Percentiles rank a stretch among this genome's conserved stretches.
These are phyloP conservation scores for Montipora sp. DNA, from an alignment of 64 coral and sea anemone genomes.

Conservation along the genomic window DNA sequence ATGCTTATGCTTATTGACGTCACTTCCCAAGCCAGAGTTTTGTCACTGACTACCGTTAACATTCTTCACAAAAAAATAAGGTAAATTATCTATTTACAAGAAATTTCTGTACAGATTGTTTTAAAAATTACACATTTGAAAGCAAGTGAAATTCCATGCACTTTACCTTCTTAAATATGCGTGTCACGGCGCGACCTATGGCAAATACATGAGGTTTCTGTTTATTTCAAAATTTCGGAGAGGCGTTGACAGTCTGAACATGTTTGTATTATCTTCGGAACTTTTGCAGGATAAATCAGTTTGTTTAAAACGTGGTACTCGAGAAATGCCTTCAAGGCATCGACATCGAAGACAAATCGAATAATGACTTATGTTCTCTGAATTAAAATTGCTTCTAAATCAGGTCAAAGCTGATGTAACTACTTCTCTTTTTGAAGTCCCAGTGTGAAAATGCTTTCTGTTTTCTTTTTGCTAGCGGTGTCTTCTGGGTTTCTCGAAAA, in stretches of 20 bases:
- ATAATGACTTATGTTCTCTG: neutral
- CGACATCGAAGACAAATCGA: neutral
- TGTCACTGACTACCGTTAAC: too few species aligned
- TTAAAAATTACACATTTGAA: neutral
- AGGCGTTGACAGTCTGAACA: too few species aligned
- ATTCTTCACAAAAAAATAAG: too few species aligned
- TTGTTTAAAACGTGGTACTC: neutral
- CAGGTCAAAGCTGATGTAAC: constrained; percentile 91
- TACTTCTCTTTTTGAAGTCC: constrained; percentile 88
- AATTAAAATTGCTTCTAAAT: constrained; percentile 11
- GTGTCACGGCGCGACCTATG: too few species aligned
- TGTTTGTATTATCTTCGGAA: too few species aligned
- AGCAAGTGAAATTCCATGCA: neutral
- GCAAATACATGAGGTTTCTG: too few species aligned
- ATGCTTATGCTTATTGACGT: too few species aligned
- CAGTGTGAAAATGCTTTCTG: constrained; percentile 88
- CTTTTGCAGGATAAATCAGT: neutral
- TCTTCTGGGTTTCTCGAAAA: constrained; percentile 17
- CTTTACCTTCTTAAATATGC: neutral
- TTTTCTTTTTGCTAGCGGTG: constrained; percentile 81
- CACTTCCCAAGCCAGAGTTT: too few species aligned
- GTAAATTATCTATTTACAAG: constrained; percentile 1
- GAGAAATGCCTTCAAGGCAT: neutral
- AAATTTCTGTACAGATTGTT: neutral
- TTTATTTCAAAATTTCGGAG: too few species aligned